Evolutionary conservation across 2,113 vertebrate species (phyloP), one percentile per base, ranked within the genome.

Genomic region (Chionis minor): DNA sequence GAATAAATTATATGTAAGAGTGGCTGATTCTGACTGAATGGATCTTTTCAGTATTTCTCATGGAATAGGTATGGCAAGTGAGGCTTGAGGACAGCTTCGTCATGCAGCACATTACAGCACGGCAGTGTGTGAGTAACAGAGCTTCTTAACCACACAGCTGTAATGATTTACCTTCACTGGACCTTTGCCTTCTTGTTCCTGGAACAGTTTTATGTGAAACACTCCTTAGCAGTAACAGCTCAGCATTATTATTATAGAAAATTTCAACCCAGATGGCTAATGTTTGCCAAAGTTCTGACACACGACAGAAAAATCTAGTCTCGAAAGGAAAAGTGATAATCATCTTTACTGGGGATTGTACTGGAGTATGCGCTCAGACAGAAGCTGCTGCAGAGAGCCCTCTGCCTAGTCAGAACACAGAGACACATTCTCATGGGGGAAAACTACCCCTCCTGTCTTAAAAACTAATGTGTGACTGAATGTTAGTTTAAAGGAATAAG

Each of bases 11-110:
- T 5, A 35, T 5, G 24, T 0, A 0, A 0, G 1, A 40, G 56
- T 24, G 28, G 23, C 52, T 33, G 51, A n/a, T 40, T 77, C 59
- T 52, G 23, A 58, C 23, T 63, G 58, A 82, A n/a, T 6, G 44
- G n/a, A 10, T 65, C 52, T 82, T 33, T 49, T 20, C 14, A 38
- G 0, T 40, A 20, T 71, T 54, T 73, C 75, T 73, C 33, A 40
- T 0, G 7, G 40, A 49, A 49, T 1, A 61, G 8, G 14, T 9
- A 59, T 2, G 9, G 40, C 63, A 47, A 69, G 19, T 0, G 1
- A 81, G 35, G 49, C 52, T 61, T 0, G 0, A 65, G 67, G 49
- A 21, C 38, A 79, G 49, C 54, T 33, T 44, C 40, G 75, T 54
- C 16, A 32, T 0, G 2, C 35, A 84, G 66, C 18, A 40, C 30